These are phyloP conservation scores for Antennarius striatus DNA, from an alignment of 2,113 vertebrate genomes.

Conservation along the genomic window DNA sequence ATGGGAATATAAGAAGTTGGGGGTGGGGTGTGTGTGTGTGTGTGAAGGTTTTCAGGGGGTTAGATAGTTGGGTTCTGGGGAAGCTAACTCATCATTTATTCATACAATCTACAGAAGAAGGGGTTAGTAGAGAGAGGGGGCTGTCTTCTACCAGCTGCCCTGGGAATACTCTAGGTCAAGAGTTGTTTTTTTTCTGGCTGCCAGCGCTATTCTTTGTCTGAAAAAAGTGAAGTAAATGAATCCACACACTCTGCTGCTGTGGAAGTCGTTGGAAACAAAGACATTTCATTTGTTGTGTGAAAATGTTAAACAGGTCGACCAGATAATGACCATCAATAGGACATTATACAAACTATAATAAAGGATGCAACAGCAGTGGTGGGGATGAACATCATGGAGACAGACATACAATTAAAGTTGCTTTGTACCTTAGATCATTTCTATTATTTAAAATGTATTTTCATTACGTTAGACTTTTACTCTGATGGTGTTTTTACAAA, in stretches of 20 bases:
- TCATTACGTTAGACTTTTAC: too few species aligned
- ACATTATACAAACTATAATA: too few species aligned
- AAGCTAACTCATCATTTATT: conserved; percentile 77
- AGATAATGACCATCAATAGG: too few species aligned
- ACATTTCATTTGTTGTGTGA: too few species aligned
- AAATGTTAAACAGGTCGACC: too few species aligned
- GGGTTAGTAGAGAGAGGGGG: conserved; percentile 51
- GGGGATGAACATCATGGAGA: too few species aligned
- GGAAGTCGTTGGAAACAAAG: background rate
- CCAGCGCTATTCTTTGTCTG: conserved; percentile 70
- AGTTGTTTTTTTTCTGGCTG: conserved; percentile 73
- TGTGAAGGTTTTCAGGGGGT: conserved; percentile 50
- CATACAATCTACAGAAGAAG: conserved; percentile 74
- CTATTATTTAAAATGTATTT: too few species aligned
- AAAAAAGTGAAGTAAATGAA: conserved; percentile 33
- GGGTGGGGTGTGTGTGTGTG: conserved; percentile 39
- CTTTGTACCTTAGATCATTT: too few species aligned
- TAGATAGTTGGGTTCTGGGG: conserved; percentile 58
- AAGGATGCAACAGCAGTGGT: too few species aligned
- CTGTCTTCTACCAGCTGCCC: conserved; percentile 41
- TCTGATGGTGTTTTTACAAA: too few species aligned
- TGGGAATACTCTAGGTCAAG: conserved; percentile 72
- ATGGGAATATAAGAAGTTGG: conserved; percentile 62
- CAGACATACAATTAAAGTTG: too few species aligned
- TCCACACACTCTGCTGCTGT: conserved; percentile 12